Evolutionary conservation across 2,888 invertebrate genomes (phyloP), one percentile per base, ranked within the genome.

Genomic region (Phyto melanocephala): DNA sequence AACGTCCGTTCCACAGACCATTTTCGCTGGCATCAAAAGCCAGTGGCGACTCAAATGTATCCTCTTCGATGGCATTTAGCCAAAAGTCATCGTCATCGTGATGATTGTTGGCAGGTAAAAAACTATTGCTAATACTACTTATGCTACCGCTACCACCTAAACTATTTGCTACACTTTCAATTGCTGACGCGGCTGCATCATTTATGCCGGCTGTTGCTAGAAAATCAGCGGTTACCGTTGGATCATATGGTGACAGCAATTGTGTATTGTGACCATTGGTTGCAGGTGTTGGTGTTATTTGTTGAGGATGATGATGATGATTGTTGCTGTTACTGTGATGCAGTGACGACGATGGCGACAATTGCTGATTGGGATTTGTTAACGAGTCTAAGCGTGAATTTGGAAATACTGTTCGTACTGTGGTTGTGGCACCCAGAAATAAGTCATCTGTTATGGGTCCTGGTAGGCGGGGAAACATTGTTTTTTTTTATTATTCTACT

Each of bases 1-100:
- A 94, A 86, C 92, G 89, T 75, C 91, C 91, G 86, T 91, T 91
- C 90, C 91, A 91, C 67, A 91, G 87, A 13, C 91, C 91, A 85
- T 90, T 89, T 85, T 91, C 91, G 87, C 91, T 91, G 84, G 90
- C 90, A 86, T 91, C 91, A 86, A 91, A 91, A 72, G 91, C 90
- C 87, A 91, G 86, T 85, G 91, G 91, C 83, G 91, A 91, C 74
- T 90, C 90, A 86, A 91, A 91, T 81, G 91, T 90, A 87, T 91
- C 91, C 87, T 91, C 91, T 85, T 90, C 91, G 84, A 90, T 90
- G 87, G 91, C 91, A 88, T 91, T 90, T 86, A 89, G 87, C 90
- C 91, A 91, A 91, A 91, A 91, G 81, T 90, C 91, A 74, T 89
- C 88, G 75, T 90, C 90, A 81, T 90, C 90, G 28, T 28, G 28